Percentiles rank a stretch among this genome's conserved stretches.
These are phyloP conservation scores for Myotis daubentonii DNA, from an alignment of 2,797 vertebrate genomes.

Conservation along the genomic window DNA sequence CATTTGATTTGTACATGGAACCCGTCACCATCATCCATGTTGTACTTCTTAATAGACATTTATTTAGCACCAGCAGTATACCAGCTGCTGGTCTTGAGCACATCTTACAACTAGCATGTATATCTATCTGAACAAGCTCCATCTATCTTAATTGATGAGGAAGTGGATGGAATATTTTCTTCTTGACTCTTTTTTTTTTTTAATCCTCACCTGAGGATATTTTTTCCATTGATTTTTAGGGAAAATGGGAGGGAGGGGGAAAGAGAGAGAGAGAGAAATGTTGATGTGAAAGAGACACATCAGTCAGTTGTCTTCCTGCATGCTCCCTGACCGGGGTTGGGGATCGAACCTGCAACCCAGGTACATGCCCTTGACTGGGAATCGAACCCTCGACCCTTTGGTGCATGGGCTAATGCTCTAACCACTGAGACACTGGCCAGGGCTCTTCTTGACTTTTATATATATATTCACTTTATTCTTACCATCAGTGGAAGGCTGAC, in stretches of 20 bases:
- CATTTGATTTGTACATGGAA: not conserved
- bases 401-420: too few species aligned
- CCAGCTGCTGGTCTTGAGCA: not conserved
- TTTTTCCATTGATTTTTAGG: too few species aligned
- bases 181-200: not conserved
- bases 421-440: too few species aligned
- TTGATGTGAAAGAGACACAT: too few species aligned
- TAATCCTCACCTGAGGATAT: too few species aligned
- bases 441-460: not conserved
- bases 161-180: not conserved
- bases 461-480: not conserved
- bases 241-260: too few species aligned
- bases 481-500: not conserved
- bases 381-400: too few species aligned
- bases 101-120: not conserved
- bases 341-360: too few species aligned
- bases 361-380: too few species aligned
- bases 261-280: too few species aligned
- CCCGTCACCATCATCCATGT: not conserved
- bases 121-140: not conserved
- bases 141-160: not conserved
- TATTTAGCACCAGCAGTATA: not conserved
- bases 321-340: too few species aligned
- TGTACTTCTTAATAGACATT: not conserved
- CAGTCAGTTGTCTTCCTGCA: too few species aligned